Conservation (phyloP, 2,113 vertebrate genomes). For the Macrotis lagotis region DNA sequence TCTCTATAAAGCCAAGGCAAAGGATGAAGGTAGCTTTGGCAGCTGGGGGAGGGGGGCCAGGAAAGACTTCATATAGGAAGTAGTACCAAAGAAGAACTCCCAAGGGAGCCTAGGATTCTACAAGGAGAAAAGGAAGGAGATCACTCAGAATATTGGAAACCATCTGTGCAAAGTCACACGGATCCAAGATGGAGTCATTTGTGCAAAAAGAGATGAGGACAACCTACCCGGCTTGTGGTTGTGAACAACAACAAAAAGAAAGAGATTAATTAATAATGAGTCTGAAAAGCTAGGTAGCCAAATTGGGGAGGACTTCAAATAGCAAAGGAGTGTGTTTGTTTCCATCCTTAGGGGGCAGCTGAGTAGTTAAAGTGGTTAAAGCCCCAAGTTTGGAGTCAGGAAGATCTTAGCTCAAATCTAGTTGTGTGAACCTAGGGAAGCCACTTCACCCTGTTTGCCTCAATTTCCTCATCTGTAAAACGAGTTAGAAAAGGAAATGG, state of each 20-base stretch:
- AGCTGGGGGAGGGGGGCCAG: background rate
- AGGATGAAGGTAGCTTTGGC: background rate
- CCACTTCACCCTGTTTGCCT: no score
- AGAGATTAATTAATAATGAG: background rate
- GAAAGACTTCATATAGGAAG: background rate
- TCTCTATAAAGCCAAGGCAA: background rate
- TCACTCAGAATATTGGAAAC: background rate
- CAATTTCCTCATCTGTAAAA: no score
- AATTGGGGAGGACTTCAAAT: background rate
- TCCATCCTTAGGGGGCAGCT: no score
- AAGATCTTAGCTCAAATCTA: no score
- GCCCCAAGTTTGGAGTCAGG: no score
- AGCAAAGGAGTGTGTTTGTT: no score
- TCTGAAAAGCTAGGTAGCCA: background rate
- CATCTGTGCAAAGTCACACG: background rate
- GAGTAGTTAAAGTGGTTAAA: no score
- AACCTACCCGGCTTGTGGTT: background rate
- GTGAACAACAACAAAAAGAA: background rate
- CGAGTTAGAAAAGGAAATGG: no score
- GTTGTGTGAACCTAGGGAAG: no score
- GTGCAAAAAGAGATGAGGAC: background rate
- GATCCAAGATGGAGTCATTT: background rate
- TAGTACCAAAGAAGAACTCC: background rate
- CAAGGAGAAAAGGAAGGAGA: background rate
- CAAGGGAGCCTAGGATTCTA: background rate